Conservation (phyloP, 2,888 invertebrate genomes). For the Cerastis leucographa region DNA sequence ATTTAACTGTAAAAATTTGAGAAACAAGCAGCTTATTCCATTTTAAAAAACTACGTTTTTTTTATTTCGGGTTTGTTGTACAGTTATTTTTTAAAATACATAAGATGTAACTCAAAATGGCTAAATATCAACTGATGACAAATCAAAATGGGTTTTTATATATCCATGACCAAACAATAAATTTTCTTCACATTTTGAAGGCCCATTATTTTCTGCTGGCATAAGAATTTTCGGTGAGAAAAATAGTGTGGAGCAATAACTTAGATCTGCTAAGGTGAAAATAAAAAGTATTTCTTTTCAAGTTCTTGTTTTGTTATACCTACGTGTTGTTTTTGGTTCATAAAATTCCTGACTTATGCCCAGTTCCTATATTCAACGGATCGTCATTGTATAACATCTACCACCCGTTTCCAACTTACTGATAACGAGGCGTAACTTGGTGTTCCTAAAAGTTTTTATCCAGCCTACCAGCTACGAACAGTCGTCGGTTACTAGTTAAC, state of each 20-base stretch:
- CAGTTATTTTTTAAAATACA: neutral
- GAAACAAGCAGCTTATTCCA: neutral
- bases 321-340: neutral
- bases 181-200: neutral
- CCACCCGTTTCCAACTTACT: too few species aligned
- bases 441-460: too few species aligned
- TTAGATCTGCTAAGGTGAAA: conserved; percentile 5
- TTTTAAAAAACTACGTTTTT: neutral
- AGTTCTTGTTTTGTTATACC: neutral
- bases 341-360: too few species aligned
- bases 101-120: neutral
- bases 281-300: conserved; percentile 24
- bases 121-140: neutral
- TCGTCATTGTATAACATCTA: too few species aligned
- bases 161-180: neutral
- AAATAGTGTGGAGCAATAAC: neutral
- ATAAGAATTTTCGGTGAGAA: neutral
- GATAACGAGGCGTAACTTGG: too few species aligned
- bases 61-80: neutral
- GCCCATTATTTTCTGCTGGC: neutral
- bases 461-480: too few species aligned
- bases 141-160: neutral
- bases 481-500: too few species aligned
- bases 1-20: conserved; percentile 8
- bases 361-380: too few species aligned